These are phyloP conservation scores for Chaenocephalus aceratus DNA, from an alignment of 2,113 vertebrate genomes.

Conservation along the genomic window DNA sequence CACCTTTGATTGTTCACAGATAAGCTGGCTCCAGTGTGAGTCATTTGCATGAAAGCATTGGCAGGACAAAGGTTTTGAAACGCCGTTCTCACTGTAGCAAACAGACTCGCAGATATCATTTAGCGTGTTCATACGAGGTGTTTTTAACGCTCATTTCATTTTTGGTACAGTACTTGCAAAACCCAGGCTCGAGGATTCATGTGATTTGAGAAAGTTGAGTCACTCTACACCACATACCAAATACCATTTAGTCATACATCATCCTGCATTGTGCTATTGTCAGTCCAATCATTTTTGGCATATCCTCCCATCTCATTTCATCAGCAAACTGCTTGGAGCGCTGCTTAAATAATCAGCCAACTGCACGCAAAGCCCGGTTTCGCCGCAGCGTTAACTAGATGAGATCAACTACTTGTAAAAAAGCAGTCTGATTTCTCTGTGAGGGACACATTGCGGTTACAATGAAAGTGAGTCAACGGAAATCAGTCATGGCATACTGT, in stretches of 20 bases:
- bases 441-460: slow-evolving; percentile 71
- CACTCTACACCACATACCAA: slow-evolving; percentile 51
- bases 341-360: slow-evolving; percentile 73
- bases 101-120: slow-evolving; percentile 38
- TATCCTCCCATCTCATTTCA: slow-evolving; percentile 64
- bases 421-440: slow-evolving; percentile 38
- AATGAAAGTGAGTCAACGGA: slow-evolving; percentile 78
- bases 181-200: slow-evolving; percentile 16
- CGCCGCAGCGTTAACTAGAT: slow-evolving; percentile 65
- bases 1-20: slow-evolving; percentile 69
- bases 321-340: slow-evolving; percentile 70
- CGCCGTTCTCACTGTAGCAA: slow-evolving; percentile 22
- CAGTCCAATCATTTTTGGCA: slow-evolving; percentile 61
- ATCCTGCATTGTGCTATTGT: slow-evolving; percentile 56
- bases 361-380: slow-evolving; percentile 65
- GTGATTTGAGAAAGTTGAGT: slow-evolving; percentile 45
- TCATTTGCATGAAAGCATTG: slow-evolving; percentile 70
- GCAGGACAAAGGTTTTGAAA: slow-evolving; percentile 63
- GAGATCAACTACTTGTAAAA: slow-evolving; percentile 73
- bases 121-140: slow-evolving; percentile 42
- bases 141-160: slow-evolving; percentile 37
- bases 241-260: slow-evolving; percentile 63
- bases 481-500: slow-evolving; percentile 81
- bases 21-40: slow-evolving; percentile 57
- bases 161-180: slow-evolving; percentile 23